Evolutionary conservation across 2,113 vertebrate species (phyloP).

Genomic region (Dissostichus mawsoni): DNA sequence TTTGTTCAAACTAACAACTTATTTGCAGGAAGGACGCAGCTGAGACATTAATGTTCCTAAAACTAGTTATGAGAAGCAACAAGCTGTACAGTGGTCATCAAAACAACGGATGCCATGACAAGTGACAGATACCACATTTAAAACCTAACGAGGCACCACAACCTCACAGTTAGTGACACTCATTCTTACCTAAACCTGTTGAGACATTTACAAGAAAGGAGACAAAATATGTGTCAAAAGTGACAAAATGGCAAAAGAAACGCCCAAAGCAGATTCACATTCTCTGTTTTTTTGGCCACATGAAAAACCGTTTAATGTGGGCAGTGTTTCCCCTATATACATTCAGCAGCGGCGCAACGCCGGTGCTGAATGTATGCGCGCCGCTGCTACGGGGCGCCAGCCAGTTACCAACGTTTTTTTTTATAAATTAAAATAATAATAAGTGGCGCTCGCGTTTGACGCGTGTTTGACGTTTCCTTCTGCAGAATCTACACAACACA

Average conservation of each 20-base stretch:
- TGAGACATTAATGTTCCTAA: neutral
- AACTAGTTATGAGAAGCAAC: constrained; percentile 7
- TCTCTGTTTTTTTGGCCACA: neutral
- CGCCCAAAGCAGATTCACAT: constrained; percentile 4
- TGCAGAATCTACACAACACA: too few relatives aligned
- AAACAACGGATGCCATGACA: constrained; percentile 46
- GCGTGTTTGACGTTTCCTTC: too few relatives aligned
- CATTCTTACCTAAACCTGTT: constrained; percentile 84
- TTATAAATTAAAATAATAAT: too few relatives aligned
- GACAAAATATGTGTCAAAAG: constrained; percentile 45
- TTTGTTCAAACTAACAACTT: neutral
- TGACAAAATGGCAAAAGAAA: neutral
- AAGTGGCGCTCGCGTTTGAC: too few relatives aligned
- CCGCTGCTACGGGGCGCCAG: too few relatives aligned
- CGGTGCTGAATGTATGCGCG: too few relatives aligned
- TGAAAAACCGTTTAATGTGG: too few relatives aligned
- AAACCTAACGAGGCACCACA: constrained; percentile 35
- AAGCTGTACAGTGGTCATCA: constrained; percentile 62
- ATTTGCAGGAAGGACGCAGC: neutral
- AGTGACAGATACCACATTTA: constrained; percentile 47
- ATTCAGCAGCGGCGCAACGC: too few relatives aligned
- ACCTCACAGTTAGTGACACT: constrained; percentile 41
- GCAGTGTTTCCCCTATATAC: too few relatives aligned
- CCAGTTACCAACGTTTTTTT: too few relatives aligned
- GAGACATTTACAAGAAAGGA: constrained; percentile 55